A percentile compares a stretch with the other conserved stretches of the same genome.
These are phyloP conservation scores for Onychostruthus taczanowskii DNA, from an alignment of 2,113 vertebrate genomes.

Conservation along the genomic window DNA sequence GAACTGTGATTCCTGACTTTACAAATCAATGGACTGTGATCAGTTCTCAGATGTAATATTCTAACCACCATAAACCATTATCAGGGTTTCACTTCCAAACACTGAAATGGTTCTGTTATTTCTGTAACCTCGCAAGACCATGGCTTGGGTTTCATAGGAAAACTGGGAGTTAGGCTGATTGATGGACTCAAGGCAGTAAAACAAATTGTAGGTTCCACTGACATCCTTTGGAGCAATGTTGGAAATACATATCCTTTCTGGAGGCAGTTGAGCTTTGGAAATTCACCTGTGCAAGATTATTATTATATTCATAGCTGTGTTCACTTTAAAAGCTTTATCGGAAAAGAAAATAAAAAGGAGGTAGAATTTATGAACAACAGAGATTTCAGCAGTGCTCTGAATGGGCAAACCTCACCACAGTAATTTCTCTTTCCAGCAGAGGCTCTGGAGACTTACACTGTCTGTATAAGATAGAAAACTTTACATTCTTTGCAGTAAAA, in stretches of 20 bases:
- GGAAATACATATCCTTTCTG: slow-evolving; percentile 1
- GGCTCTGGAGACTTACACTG: background rate
- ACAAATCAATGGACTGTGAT: background rate
- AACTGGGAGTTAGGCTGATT: background rate
- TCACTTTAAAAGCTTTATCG: background rate
- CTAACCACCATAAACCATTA: background rate
- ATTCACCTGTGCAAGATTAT: background rate
- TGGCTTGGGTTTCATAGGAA: background rate
- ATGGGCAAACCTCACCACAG: background rate
- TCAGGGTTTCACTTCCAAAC: background rate
- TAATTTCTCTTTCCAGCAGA: background rate
- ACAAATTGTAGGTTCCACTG: slow-evolving; percentile 3
- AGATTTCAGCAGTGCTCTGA: background rate
- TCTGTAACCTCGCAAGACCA: background rate
- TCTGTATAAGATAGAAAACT: background rate
- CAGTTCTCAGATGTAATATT: background rate
- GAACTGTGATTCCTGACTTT: background rate
- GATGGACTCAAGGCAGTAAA: background rate
- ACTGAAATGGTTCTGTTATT: background rate
- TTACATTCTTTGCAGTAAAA: background rate
- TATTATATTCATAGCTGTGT: accelerated
- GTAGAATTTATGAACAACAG: background rate
- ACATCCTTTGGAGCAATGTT: slow-evolving; percentile 19
- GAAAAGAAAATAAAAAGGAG: background rate
- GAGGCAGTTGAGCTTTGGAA: background rate